These are phyloP conservation scores for Graphium colonna DNA, from an alignment of 2,888 invertebrate genomes.

Conservation along the genomic window DNA sequence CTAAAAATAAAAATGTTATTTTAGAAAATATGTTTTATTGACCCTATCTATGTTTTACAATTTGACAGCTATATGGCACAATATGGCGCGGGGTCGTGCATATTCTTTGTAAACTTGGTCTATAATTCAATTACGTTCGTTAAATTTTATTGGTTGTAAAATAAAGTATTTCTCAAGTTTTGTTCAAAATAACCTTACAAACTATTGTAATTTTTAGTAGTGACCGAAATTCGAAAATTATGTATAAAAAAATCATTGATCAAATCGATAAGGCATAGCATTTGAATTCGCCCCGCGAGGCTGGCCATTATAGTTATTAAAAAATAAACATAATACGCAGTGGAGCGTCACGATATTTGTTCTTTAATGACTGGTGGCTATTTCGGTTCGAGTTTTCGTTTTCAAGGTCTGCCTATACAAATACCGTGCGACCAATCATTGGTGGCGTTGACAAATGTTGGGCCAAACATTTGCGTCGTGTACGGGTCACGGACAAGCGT, in stretches of 20 bases:
- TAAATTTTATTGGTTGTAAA: too few relatives aligned
- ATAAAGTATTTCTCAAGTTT: too few relatives aligned
- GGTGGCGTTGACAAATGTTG: slow-evolving; percentile 11
- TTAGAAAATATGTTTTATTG: too few relatives aligned
- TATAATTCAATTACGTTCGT: too few relatives aligned
- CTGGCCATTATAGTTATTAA: not conserved
- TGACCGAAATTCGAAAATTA: not conserved
- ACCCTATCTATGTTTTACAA: too few relatives aligned
- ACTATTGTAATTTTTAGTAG: too few relatives aligned
- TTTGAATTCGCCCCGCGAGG: not conserved
- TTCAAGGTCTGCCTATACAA: slow-evolving; percentile 11
- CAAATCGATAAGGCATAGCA: not conserved
- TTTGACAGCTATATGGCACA: too few relatives aligned
- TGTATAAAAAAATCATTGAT: not conserved
- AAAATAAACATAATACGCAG: not conserved
- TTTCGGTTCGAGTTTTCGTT: not conserved
- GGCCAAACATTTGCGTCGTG: slow-evolving; percentile 11
- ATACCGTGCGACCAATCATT: slow-evolving; percentile 7
- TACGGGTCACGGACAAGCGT: slow-evolving; percentile 18
- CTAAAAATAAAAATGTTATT: too few relatives aligned
- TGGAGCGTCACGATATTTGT: not conserved
- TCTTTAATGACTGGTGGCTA: too few relatives aligned
- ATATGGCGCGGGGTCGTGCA: too few relatives aligned
- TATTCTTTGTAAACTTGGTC: too few relatives aligned
- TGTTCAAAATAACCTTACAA: too few relatives aligned